Evolutionary conservation across 1,140 invertebrate species (phyloP).

Genomic region (Drosophila melanica): DNA sequence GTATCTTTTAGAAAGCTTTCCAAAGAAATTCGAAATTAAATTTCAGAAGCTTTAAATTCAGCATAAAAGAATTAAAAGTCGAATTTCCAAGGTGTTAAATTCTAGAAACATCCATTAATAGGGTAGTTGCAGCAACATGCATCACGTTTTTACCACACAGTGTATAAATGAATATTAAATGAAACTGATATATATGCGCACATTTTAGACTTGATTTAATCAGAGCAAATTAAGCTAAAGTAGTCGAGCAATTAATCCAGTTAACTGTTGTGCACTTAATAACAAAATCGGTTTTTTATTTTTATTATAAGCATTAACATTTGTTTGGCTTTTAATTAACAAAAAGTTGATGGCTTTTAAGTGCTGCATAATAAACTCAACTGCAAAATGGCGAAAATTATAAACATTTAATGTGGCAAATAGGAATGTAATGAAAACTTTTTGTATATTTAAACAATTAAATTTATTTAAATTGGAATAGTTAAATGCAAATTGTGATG

Average conservation of each 20-base stretch:
- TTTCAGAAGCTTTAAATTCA: no score
- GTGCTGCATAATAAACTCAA: not conserved
- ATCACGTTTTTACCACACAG: not conserved
- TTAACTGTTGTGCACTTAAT: not conserved
- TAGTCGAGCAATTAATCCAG: not conserved
- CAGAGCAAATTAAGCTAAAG: not conserved
- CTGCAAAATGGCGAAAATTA: not conserved
- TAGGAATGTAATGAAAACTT: no score
- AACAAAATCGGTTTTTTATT: not conserved
- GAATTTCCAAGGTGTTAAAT: no score
- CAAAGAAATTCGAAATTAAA: no score
- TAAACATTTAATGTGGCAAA: no score
- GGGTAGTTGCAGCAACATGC: not conserved
- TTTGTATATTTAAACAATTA: no score
- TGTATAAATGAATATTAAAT: not conserved
- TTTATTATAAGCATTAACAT: not conserved
- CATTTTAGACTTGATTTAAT: constrained; percentile 14
- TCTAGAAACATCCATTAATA: no score
- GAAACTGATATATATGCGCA: constrained; percentile 4
- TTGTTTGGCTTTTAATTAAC: not conserved
- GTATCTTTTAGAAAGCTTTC: no score
- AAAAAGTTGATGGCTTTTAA: not conserved
- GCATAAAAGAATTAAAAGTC: no score
- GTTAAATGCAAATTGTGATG: not conserved
- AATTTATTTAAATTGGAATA: not conserved